Evolutionary conservation across 2,113 vertebrate species (phyloP).

Genomic region (Crotalus tigris): DNA sequence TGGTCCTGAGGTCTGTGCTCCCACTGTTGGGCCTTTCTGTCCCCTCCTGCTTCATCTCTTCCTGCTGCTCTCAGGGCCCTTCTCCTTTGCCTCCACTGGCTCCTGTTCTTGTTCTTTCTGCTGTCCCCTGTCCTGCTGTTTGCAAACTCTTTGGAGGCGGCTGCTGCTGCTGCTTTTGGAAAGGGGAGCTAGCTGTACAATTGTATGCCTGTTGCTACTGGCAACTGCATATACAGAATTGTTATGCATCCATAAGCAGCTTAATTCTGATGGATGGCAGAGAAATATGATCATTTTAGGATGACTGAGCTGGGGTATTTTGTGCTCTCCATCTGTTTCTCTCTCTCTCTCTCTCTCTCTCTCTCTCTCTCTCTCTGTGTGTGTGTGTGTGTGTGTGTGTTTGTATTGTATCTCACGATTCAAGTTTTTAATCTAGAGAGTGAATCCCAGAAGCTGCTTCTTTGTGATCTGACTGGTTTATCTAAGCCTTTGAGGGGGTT

Average conservation of each 20-base stretch:
- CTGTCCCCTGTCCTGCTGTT: background rate
- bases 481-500: constrained; percentile 9
- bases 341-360: too few relatives aligned
- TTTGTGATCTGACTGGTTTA: constrained; percentile 21
- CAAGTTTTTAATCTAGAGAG: constrained; percentile 9
- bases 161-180: constrained; percentile 12
- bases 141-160: background rate
- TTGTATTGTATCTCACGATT: background rate
- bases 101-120: background rate
- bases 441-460: constrained; percentile 12
- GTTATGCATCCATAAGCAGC: constrained; percentile 55
- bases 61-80: background rate
- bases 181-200: constrained; percentile 1
- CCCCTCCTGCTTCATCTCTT: background rate
- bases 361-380: background rate
- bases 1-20: background rate
- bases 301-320: constrained; percentile 6
- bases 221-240: constrained; percentile 67
- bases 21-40: background rate
- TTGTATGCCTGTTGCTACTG: constrained; percentile 74
- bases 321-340: background rate
- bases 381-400: background rate
- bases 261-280: constrained; percentile 70
- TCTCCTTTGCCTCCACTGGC: constrained; percentile 11
- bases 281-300: constrained; percentile 53